A percentile compares a stretch with the other conserved stretches of the same genome.
phyloP scores from a whole-genome alignment of 2,888 invertebrate genomes.

The Polydrusus cervinus region DNA sequence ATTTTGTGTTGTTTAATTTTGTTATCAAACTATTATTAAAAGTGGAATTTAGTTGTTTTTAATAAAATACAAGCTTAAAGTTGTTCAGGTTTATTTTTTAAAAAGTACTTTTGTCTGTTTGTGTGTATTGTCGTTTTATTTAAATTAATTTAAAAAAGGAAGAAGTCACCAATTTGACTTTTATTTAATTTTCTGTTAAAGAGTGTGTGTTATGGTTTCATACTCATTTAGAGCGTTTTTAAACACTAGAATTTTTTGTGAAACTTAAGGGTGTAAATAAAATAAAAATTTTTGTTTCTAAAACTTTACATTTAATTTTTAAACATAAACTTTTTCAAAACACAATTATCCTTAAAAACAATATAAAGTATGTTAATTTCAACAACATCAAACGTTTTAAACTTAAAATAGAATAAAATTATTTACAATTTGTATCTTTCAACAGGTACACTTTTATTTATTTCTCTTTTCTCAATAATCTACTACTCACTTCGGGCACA shows the following conservation, averaged over 20 bases:
- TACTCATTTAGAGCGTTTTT: too few relatives aligned
- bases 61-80: conserved; percentile 11
- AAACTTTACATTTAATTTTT: background rate
- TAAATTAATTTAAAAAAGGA: too few relatives aligned
- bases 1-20: conserved; percentile 18
- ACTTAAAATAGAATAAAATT: background rate
- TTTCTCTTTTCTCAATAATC: conserved; percentile 33
- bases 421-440: background rate
- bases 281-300: background rate
- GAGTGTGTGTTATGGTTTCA: too few relatives aligned
- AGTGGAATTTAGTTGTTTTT: background rate
- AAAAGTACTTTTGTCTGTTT: too few relatives aligned
- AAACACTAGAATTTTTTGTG: too few relatives aligned
- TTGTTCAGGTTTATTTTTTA: background rate
- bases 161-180: too few relatives aligned
- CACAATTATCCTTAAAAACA: background rate
- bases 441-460: conserved; percentile 5
- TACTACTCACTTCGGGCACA: conserved; percentile 40
- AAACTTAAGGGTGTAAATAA: too few relatives aligned
- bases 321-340: too few relatives aligned
- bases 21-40: background rate
- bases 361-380: background rate
- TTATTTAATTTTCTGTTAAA: too few relatives aligned
- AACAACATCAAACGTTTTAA: background rate
- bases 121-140: too few relatives aligned